Percentiles rank a stretch among this genome's conserved stretches.
phyloP scores from a whole-genome alignment of 2,113 vertebrate genomes.

The Thalassoma bifasciatum region DNA sequence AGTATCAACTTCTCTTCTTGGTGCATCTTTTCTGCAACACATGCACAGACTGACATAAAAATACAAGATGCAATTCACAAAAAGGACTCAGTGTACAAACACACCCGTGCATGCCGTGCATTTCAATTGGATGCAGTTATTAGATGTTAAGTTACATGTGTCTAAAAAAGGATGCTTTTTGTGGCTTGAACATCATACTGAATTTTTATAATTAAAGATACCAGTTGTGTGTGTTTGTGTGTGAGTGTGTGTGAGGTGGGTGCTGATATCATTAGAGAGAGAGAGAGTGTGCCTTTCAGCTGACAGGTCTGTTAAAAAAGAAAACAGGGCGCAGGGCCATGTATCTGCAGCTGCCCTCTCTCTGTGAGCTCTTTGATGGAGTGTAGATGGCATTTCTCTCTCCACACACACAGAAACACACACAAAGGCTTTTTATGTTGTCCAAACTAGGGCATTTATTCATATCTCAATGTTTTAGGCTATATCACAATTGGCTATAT shows the following conservation, averaged over 20 bases:
- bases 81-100: slow-evolving; percentile 17
- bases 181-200: slow-evolving; percentile 15
- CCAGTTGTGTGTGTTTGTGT: slow-evolving; percentile 16
- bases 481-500: too few species aligned
- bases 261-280: slow-evolving; percentile 8
- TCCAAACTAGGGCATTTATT: too few species aligned
- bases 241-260: slow-evolving; percentile 28
- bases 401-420: slow-evolving; percentile 38
- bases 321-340: slow-evolving; percentile 75
- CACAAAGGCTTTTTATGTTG: slow-evolving; percentile 50
- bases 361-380: slow-evolving; percentile 81
- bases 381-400: slow-evolving; percentile 61
- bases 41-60: slow-evolving; percentile 31
- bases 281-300: slow-evolving; percentile 68
- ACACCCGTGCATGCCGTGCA: slow-evolving; percentile 16
- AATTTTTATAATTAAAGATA: slow-evolving; percentile 6
- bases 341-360: slow-evolving; percentile 81
- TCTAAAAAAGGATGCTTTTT: neutral
- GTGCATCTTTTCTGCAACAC: slow-evolving; percentile 40
- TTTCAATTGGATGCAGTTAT: slow-evolving; percentile 17
- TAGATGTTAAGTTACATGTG: slow-evolving; percentile 11
- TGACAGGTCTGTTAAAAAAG: slow-evolving; percentile 50
- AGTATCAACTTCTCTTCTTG: slow-evolving; percentile 2
- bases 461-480: too few species aligned
- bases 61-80: slow-evolving; percentile 36